These are phyloP conservation scores for Oreochromis niloticus DNA, from an alignment of 2,113 vertebrate species.

Conservation along the genomic window DNA sequence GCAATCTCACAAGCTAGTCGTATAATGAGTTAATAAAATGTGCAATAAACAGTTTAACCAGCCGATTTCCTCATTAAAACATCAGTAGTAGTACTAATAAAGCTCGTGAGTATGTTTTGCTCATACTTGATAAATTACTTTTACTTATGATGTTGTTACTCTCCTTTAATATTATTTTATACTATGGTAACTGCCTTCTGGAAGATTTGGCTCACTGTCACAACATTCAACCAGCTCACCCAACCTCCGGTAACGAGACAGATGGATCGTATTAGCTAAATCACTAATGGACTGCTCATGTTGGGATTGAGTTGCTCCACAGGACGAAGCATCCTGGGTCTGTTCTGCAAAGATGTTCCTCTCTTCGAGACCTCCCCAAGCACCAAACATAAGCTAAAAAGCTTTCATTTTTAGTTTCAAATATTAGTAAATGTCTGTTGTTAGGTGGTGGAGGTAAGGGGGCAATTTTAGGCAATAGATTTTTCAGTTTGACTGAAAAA, in stretches of 20 bases:
- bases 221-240: neutral
- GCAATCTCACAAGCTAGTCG: neutral
- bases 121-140: neutral
- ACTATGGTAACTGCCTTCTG: neutral
- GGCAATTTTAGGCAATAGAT: neutral
- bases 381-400: neutral
- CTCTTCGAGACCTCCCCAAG: neutral
- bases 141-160: neutral
- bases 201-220: neutral
- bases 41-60: neutral
- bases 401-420: neutral
- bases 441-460: neutral
- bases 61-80: neutral
- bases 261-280: conserved; percentile 7
- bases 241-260: conserved; percentile 21
- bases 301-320: conserved; percentile 8
- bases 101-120: neutral
- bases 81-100: neutral
- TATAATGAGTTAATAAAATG: neutral
- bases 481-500: neutral
- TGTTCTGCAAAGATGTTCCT: neutral
- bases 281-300: conserved; percentile 43
- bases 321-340: neutral
- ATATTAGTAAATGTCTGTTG: neutral
- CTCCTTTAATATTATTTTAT: neutral